Evolutionary conservation across 2,888 invertebrate species (phyloP).

Genomic region (Cataglyphis rosenhaueri): DNA sequence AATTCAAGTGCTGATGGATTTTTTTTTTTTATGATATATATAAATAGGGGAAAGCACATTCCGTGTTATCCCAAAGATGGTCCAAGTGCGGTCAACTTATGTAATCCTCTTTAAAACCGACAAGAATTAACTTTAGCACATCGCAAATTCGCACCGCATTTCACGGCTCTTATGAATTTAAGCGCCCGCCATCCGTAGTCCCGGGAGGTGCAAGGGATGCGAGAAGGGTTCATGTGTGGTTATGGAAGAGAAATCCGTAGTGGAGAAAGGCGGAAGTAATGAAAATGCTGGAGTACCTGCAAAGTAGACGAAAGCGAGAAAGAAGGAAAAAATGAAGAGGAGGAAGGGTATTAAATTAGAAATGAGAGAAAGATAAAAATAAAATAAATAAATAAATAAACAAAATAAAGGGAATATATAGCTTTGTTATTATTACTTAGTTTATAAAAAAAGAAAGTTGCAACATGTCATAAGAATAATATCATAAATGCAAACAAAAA

Average conservation of each 20-base stretch:
- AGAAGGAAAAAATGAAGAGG: slow-evolving; percentile 44
- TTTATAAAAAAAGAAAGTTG: neutral
- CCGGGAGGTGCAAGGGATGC: slow-evolving; percentile 69
- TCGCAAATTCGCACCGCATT: slow-evolving; percentile 82
- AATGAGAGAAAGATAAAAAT: slow-evolving; percentile 34
- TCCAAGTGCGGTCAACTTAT: slow-evolving; percentile 68
- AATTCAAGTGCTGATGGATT: neutral
- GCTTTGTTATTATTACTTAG: neutral
- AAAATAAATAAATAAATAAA: neutral
- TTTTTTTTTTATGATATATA: slow-evolving; percentile 30
- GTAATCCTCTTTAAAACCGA: slow-evolving; percentile 81
- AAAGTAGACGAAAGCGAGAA: slow-evolving; percentile 44
- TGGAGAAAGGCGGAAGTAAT: slow-evolving; percentile 50
- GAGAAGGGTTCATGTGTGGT: slow-evolving; percentile 58
- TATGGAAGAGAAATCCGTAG: slow-evolving; percentile 43
- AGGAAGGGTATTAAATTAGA: slow-evolving; percentile 16
- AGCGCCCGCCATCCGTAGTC: slow-evolving; percentile 67
- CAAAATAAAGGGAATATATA: too few species aligned
- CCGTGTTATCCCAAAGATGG: slow-evolving; percentile 67
- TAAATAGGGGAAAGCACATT: slow-evolving; percentile 50
- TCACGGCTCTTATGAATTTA: slow-evolving; percentile 82
- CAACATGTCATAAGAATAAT: neutral
- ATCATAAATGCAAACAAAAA: neutral
- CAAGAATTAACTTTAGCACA: slow-evolving; percentile 80
- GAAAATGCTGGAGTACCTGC: slow-evolving; percentile 29